phyloP scores from a whole-genome alignment of 2,797 vertebrate genomes.

The Tapera naevia region DNA sequence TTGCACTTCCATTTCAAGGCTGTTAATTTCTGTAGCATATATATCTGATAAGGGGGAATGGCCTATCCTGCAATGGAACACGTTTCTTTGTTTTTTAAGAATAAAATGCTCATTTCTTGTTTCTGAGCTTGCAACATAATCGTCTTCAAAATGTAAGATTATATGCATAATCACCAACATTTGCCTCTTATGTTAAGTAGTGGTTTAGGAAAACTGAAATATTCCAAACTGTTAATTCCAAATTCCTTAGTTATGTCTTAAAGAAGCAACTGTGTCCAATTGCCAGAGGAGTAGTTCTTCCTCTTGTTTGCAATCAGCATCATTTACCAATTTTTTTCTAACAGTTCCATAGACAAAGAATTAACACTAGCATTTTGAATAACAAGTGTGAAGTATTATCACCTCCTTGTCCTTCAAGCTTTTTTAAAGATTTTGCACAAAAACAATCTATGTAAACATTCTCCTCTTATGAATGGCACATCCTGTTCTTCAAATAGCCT shows the following conservation, averaged over 20 bases:
- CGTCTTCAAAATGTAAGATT: not conserved
- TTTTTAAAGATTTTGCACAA: not conserved
- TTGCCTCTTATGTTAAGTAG: not conserved
- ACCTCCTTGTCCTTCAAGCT: not conserved
- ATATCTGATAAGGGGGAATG: not conserved
- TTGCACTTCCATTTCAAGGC: not conserved
- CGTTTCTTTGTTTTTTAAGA: not conserved
- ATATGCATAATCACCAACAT: not conserved
- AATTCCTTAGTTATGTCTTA: not conserved
- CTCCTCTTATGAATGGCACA: not conserved
- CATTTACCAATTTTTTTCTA: not conserved
- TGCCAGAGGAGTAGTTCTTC: not conserved
- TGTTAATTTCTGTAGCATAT: not conserved
- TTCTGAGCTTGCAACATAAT: not conserved
- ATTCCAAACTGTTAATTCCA: not conserved
- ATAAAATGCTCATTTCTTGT: not conserved
- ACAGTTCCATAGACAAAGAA: not conserved
- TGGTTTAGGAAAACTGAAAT: not conserved
- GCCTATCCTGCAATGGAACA: not conserved
- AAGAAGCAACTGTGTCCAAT: not conserved
- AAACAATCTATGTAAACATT: not conserved
- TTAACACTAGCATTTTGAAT: not conserved
- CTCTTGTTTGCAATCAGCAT: not conserved
- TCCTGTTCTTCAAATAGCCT: not conserved
- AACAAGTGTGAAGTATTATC: not conserved